Conservation (phyloP, 1,140 invertebrate species). For the Sycophaga agraensis region DNA sequence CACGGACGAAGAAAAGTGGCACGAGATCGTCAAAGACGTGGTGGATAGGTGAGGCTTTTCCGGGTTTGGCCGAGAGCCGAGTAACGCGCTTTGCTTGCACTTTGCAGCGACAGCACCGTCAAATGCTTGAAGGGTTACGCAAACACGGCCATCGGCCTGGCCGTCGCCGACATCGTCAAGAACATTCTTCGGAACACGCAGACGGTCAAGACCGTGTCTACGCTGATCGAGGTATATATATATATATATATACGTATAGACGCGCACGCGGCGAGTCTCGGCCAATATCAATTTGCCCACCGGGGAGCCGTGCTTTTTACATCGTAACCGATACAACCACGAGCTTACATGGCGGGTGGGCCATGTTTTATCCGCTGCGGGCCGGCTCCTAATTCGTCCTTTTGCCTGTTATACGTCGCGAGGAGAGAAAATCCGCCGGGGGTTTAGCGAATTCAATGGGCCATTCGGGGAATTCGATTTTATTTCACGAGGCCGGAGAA, state of each 20-base stretch:
- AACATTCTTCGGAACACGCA: constrained; percentile 59
- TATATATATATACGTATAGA: not conserved
- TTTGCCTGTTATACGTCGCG: too few relatives aligned
- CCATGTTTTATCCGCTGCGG: too few relatives aligned
- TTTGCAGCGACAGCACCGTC: constrained; percentile 55
- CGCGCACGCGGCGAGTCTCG: not conserved
- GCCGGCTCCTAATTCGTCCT: too few relatives aligned
- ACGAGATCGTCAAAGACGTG: constrained; percentile 58
- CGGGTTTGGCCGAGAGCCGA: too few relatives aligned
- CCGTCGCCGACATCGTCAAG: constrained; percentile 56
- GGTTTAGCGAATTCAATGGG: too few relatives aligned
- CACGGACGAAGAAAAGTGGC: constrained; percentile 61
- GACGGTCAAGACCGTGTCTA: constrained; percentile 60
- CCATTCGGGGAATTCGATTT: too few relatives aligned
- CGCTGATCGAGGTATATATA: constrained; percentile 57
- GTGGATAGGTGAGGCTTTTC: too few relatives aligned
- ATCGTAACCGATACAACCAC: too few relatives aligned
- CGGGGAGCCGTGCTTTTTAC: too few relatives aligned
- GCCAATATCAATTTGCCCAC: constrained; percentile 7
- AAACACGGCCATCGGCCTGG: constrained; percentile 60
- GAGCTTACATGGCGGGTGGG: too few relatives aligned
- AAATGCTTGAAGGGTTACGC: constrained; percentile 62
- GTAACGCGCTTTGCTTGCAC: not conserved
- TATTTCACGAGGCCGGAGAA: too few relatives aligned
- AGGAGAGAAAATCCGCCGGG: too few relatives aligned